These are phyloP conservation scores for Acyrthosiphon pisum DNA, from an alignment of 1,140 invertebrate species.

Conservation along the genomic window DNA sequence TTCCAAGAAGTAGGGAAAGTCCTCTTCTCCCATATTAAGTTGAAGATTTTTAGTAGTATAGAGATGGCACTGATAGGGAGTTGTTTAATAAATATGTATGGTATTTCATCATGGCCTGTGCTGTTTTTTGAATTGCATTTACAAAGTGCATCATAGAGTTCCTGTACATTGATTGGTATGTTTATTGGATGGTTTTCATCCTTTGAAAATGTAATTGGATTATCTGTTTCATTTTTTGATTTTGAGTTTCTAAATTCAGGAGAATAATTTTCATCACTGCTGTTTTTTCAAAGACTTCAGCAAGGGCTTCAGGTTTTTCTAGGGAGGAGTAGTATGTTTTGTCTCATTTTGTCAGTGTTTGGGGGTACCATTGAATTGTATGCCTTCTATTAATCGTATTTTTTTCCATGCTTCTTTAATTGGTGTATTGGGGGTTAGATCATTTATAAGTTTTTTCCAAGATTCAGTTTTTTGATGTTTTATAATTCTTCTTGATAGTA, in stretches of 20 bases:
- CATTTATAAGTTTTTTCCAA: not conserved
- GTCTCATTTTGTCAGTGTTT: not conserved
- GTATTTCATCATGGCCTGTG: not conserved
- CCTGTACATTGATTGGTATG: not conserved
- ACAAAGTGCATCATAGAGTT: not conserved
- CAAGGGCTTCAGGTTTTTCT: not conserved
- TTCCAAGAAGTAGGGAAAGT: not conserved
- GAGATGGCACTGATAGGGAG: not conserved
- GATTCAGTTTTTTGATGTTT: not conserved
- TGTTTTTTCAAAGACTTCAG: not conserved
- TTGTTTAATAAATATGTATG: not conserved
- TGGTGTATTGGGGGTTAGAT: not conserved
- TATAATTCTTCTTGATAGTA: not conserved
- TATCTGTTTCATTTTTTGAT: not conserved
- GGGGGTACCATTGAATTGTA: not conserved
- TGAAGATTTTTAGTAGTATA: not conserved
- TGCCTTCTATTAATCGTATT: not conserved
- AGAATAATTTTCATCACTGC: not conserved
- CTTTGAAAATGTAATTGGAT: not conserved
- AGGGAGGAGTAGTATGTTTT: not conserved
- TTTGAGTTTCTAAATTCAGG: not conserved
- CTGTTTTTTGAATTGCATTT: not conserved
- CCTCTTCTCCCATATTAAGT: not conserved
- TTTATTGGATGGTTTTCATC: not conserved
- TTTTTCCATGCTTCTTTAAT: constrained; percentile 26